Evolutionary conservation across 2,797 vertebrate genomes (phyloP).

Genomic region (Epinephelus awoara): DNA sequence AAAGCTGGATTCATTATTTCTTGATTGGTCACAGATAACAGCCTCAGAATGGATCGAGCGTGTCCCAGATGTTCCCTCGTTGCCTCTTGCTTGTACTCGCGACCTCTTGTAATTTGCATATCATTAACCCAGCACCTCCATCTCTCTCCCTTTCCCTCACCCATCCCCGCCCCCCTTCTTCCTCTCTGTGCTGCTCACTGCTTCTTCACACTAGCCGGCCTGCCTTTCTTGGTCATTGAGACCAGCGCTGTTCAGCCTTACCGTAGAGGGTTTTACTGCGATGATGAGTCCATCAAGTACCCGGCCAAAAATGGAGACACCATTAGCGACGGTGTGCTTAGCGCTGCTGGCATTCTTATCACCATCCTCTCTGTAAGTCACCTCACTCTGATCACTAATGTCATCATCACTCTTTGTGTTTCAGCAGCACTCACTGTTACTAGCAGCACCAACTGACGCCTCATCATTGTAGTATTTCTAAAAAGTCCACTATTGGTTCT

Average conservation of each 20-base stretch:
- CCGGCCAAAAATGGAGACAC: constrained; percentile 94
- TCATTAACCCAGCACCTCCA: constrained; percentile 79
- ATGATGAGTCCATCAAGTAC: constrained; percentile 96
- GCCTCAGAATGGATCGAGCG: constrained; percentile 65
- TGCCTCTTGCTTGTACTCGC: constrained; percentile 74
- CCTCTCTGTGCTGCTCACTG: constrained; percentile 61
- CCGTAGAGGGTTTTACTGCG: constrained; percentile 96
- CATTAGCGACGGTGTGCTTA: constrained; percentile 95
- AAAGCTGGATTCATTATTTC: constrained; percentile 38
- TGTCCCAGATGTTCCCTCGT: constrained; percentile 70
- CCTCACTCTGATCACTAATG: constrained; percentile 76
- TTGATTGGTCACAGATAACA: constrained; percentile 28
- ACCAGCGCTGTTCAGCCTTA: constrained; percentile 96
- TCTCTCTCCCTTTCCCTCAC: constrained; percentile 61
- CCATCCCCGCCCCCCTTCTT: constrained; percentile 45
- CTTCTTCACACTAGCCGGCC: constrained; percentile 87
- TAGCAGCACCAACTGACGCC: constrained; percentile 50
- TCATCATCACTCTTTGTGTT: constrained; percentile 54
- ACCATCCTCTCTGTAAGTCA: constrained; percentile 95
- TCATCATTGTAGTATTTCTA: constrained; percentile 8
- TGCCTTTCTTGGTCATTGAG: constrained; percentile 98
- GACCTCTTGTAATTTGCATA: constrained; percentile 66
- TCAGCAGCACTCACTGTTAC: constrained; percentile 56
- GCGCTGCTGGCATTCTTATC: constrained; percentile 95
- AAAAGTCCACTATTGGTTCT: not conserved